Base-by-base conservation (phyloP, 2,113 vertebrate species). In the Cochlearius cochlearius region DNA sequence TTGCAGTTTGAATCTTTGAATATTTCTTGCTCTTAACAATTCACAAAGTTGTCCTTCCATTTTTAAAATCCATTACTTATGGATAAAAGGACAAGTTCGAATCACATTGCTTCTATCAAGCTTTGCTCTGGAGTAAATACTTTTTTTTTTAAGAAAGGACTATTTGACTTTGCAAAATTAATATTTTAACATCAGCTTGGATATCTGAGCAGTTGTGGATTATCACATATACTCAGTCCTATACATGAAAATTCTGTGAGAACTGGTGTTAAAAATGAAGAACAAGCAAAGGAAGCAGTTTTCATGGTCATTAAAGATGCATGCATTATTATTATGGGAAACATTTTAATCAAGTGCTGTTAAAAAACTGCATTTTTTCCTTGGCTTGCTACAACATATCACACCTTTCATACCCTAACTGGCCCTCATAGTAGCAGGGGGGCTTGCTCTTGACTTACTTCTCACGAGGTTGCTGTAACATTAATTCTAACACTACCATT, bases 41-140 rank as follows among this genome's bases (percentile, higher is more conserved):
- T 90, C 72, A 64, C 7, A 95, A 38, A 94, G 36, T 39, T 83
- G 30, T 82, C 58, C 41, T 94, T 91, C 22, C 11, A 72, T 73
- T 95, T 96, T 58, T 9, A 45, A 95, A 95, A 94, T 91, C 23
- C n/a, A 91, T 96, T 81, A 82, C 79, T 97, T 91, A 50, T 94
- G 25, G 45, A 53, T 47, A 41, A 90, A 80, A 73, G 18, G 75
- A 59, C 88, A 89, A 93, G n/a, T 22, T 85, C 2, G 3, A 91
- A 88, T 80, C 29, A 30, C 41, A 38, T 64, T 76, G 58, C 21
- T 82, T 79, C 78, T 64, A 55, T 1, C 25, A 68, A 84, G 10
- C 8, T 49, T 91, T 68, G 38, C 60, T 68, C 71, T 75, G 30
- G 47, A 86, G 29, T 27, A 73, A 95, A 67, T 29, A 6, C 4